These are phyloP conservation scores for Holothuria leucospilota DNA, from an alignment of 53 echinoderm and acorn worm species.

Conservation along the genomic window DNA sequence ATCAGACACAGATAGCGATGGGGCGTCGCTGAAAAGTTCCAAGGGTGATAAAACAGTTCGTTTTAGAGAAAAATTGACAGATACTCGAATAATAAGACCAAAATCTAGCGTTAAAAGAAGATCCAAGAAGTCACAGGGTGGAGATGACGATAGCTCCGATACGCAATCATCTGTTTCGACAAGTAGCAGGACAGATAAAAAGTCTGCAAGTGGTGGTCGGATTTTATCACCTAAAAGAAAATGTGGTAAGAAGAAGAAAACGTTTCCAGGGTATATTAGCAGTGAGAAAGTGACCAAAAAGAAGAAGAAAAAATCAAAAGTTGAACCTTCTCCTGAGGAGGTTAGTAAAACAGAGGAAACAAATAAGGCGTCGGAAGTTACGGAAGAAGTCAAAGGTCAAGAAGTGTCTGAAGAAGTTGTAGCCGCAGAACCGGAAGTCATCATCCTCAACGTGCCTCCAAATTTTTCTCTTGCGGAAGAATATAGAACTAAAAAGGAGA, in stretches of 20 bases:
- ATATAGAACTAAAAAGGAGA: slow-evolving; percentile 82
- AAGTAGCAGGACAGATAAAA: no score
- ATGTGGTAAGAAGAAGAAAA: slow-evolving; percentile 62
- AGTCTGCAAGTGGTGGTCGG: slow-evolving; percentile 41
- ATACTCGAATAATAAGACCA: slow-evolving; percentile 70
- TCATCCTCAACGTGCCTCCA: slow-evolving; percentile 80
- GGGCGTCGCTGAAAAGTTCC: slow-evolving; percentile 57
- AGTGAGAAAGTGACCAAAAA: slow-evolving; percentile 69
- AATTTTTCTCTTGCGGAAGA: slow-evolving; percentile 76
- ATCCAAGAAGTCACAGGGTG: not conserved
- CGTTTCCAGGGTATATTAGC: slow-evolving; percentile 69
- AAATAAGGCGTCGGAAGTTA: not conserved
- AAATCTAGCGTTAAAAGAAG: slow-evolving; percentile 19
- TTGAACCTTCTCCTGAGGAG: slow-evolving; percentile 31
- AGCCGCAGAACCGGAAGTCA: slow-evolving; percentile 58
- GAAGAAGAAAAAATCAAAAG: slow-evolving; percentile 68
- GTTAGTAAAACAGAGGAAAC: slow-evolving; percentile 52
- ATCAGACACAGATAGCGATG: slow-evolving; percentile 59
- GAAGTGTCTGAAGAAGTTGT: not conserved
- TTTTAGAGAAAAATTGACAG: slow-evolving; percentile 80
- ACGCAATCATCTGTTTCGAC: not conserved
- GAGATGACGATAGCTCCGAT: not conserved
- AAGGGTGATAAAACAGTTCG: slow-evolving; percentile 71
- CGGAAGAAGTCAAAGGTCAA: not conserved
- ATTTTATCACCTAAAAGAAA: slow-evolving; percentile 58